Conservation (phyloP, 1,140 invertebrate species). For the Drosophila athabasca region DNA sequence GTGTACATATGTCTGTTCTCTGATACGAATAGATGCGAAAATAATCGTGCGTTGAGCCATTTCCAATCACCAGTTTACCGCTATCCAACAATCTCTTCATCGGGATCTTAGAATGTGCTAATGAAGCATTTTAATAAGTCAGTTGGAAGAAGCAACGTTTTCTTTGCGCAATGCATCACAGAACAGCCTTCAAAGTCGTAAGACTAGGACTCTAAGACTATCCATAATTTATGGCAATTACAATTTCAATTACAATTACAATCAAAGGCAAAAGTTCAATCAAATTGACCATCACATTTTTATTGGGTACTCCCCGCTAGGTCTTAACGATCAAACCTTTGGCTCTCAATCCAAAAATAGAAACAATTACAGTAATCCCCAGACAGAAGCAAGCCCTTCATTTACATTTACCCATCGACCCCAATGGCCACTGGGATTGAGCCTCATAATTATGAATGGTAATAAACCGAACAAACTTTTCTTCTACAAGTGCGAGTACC, state of each 20-base stretch:
- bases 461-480: conserved; percentile 32
- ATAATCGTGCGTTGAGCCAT: conserved; percentile 59
- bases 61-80: conserved; percentile 72
- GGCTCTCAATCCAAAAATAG: conserved; percentile 18
- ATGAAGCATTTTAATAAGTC: conserved; percentile 52
- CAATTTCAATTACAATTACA: neutral
- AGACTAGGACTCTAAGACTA: neutral
- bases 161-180: conserved; percentile 11
- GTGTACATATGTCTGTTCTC: conserved; percentile 19
- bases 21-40: conserved; percentile 16
- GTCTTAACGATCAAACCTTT: too few relatives aligned
- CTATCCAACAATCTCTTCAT: conserved; percentile 72
- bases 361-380: conserved; percentile 41
- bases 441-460: conserved; percentile 40
- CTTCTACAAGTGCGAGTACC: conserved; percentile 7
- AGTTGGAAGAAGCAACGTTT: neutral
- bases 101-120: conserved; percentile 66
- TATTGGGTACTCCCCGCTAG: neutral
- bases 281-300: neutral
- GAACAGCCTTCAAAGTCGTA: neutral
- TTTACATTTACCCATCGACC: conserved; percentile 26
- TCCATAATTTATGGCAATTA: neutral
- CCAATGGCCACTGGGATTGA: conserved; percentile 30
- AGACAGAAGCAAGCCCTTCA: conserved; percentile 31
- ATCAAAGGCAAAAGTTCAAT: too few relatives aligned